These are phyloP conservation scores for Perognathus longimembris DNA, from an alignment of 2,113 vertebrate genomes.

Conservation along the genomic window DNA sequence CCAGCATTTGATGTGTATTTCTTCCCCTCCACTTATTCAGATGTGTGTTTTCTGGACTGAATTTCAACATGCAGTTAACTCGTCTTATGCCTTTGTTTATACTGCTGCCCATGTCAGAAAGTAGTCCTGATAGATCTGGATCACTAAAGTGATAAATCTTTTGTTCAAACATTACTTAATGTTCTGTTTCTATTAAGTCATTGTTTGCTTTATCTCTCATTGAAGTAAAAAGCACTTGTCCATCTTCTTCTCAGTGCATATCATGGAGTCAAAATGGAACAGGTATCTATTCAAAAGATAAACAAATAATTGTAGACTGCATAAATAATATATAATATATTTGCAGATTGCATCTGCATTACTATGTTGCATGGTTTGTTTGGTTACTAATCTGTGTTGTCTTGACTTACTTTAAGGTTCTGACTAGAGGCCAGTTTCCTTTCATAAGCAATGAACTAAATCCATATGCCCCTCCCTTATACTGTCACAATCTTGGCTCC, in stretches of 20 bases:
- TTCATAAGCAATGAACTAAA: neutral
- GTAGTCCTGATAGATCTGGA: neutral
- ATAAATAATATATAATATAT: neutral
- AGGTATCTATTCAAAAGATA: neutral
- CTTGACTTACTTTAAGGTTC: neutral
- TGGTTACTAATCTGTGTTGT: neutral
- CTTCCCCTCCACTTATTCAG: neutral
- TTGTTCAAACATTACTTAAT: neutral
- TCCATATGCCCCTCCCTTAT: too few relatives aligned
- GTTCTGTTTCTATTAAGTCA: neutral
- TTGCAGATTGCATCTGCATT: neutral
- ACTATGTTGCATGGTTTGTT: neutral
- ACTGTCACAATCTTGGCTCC: neutral
- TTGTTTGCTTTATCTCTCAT: neutral
- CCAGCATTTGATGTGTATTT: neutral
- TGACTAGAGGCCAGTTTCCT: neutral
- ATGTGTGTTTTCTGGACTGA: neutral
- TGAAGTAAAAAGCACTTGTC: neutral
- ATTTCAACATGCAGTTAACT: neutral
- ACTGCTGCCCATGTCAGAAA: neutral
- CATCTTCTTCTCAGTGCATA: neutral
- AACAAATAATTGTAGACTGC: neutral
- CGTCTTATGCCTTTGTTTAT: neutral
- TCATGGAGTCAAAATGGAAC: neutral
- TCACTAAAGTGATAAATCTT: neutral